Evolutionary conservation across 2,888 invertebrate genomes (phyloP), one percentile per base, ranked within the genome.

Genomic region (Bugula neritina): DNA sequence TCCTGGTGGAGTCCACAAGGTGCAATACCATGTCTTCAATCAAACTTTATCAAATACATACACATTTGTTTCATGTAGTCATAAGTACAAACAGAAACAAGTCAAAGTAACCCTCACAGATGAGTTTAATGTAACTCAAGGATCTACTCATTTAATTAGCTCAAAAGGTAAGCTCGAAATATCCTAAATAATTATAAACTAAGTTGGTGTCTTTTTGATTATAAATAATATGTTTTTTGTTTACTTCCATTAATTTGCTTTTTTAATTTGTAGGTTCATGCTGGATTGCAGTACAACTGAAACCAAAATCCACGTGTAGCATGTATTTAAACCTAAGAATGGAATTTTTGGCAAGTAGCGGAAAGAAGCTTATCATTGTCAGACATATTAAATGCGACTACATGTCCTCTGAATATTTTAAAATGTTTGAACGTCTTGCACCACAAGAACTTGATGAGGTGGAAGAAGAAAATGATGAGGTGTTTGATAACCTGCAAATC

Each of bases 401-500:
- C 63, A 63, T 63, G 17, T 2, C 2, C 13, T 5, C 43, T 5
- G 17, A 17, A 5, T 43, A 43, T 17, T 43, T 43, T 17, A 43
- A 43, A 17, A 25, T 63, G 29, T 63, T 63, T 31, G 31, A 63
- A 63, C 2, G 3, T 2, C 34, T 63, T 2, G 31, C 27, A 10
- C 63, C 63, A 2, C 25, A 13, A 5, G 63, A 63, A 10, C 29
- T 2, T 13, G 29, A 13, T 25, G 31, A 25, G 29, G 1, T n/a
- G 10, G 63, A 63, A 10, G 63, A 57, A 5, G 5, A 21, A 10
- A 31, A 63, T 29, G 63, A 63, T 2, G 63, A 25, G 34, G 3
- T 13, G 27, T 63, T 63, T 63, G 63, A 25, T 63, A 31, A 63
- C 31, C 31, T 63, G n/a, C 25, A 29, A n/a, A 2, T 63, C 34